Conservation (phyloP, 2,888 invertebrate species). For the Drosophila macrothrix region DNA sequence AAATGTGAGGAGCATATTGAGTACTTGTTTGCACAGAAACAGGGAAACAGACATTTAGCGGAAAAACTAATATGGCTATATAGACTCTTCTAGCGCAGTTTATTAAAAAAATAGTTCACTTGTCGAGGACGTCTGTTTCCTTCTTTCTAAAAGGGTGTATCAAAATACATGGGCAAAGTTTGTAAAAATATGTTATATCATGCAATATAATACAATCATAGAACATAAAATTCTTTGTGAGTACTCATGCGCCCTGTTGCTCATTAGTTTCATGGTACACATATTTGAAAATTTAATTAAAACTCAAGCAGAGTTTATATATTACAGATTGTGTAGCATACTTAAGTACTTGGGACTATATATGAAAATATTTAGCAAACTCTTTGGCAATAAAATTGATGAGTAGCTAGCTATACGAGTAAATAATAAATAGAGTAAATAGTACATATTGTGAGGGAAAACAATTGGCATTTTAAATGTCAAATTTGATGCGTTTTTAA, state of each 20-base stretch:
- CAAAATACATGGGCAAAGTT: too few species aligned
- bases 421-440: too few species aligned
- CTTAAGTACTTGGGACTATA: conserved; percentile 2
- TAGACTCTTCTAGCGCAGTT: background rate
- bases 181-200: too few species aligned
- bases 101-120: background rate
- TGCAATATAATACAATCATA: too few species aligned
- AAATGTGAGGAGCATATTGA: too few species aligned
- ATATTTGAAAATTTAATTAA: conserved; percentile 8
- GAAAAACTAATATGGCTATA: background rate
- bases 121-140: too few species aligned
- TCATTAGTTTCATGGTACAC: background rate
- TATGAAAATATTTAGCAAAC: conserved; percentile 1
- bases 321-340: background rate
- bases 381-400: conserved; percentile 33
- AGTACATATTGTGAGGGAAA: conserved; percentile 26
- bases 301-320: background rate
- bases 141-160: too few species aligned
- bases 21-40: too few species aligned
- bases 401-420: conserved; percentile 16
- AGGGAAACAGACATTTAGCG: too few species aligned
- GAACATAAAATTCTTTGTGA: background rate
- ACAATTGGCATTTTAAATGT: conserved; percentile 56
- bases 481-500: conserved; percentile 64
- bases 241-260: background rate